Conservation (phyloP, 2,797 vertebrate species). For the Streptopelia turtur region DNA sequence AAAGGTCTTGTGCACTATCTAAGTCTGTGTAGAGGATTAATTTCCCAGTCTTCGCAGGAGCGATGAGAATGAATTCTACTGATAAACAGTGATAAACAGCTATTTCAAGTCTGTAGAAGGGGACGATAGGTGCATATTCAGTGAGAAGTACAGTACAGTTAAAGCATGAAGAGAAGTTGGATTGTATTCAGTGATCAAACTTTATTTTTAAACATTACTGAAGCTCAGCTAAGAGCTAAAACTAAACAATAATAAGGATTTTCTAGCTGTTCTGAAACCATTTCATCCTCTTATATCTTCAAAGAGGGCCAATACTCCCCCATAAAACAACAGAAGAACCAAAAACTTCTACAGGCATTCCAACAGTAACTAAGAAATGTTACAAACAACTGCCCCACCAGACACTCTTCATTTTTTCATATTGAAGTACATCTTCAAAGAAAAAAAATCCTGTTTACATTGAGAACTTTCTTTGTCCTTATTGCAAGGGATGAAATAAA, state of each 20-base stretch:
- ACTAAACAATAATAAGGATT: not conserved
- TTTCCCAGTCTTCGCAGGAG: not conserved
- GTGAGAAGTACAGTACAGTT: not conserved
- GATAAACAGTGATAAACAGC: not conserved
- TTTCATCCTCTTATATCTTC: not conserved
- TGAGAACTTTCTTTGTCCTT: not conserved
- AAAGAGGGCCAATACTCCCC: not conserved
- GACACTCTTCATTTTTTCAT: not conserved
- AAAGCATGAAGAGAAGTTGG: not conserved
- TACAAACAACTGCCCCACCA: not conserved
- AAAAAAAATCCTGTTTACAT: constrained; percentile 13
- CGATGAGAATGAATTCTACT: not conserved
- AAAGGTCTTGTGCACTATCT: not conserved
- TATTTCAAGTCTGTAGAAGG: not conserved
- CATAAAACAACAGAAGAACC: not conserved
- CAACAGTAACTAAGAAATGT: not conserved
- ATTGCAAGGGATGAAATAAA: not conserved
- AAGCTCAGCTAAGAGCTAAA: not conserved
- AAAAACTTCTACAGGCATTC: not conserved
- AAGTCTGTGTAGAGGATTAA: not conserved
- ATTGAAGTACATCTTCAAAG: not conserved
- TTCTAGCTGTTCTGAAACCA: not conserved
- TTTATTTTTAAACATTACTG: not conserved
- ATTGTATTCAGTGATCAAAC: not conserved
- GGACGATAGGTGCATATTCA: not conserved